Conservation (phyloP, 2,888 invertebrate species). For the Prosapia bicincta region DNA sequence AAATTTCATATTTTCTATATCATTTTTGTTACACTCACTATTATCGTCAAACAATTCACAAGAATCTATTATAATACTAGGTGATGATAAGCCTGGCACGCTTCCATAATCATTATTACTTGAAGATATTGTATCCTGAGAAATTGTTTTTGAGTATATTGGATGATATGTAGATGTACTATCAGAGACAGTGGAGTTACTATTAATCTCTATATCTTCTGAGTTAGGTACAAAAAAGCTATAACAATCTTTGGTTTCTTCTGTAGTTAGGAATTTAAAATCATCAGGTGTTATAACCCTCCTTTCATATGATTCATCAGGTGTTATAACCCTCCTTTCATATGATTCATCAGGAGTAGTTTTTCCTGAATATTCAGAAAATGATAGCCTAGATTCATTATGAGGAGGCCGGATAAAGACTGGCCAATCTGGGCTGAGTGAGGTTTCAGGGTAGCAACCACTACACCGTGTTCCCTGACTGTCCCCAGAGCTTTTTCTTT, state of each 20-base stretch:
- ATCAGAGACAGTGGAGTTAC: background rate
- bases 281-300: background rate
- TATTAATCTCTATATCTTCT: background rate
- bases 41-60: background rate
- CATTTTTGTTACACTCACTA: background rate
- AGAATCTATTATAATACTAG: background rate
- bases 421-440: slow-evolving; percentile 13
- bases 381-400: background rate
- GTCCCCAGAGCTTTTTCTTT: slow-evolving; percentile 18
- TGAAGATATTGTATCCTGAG: background rate
- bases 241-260: background rate
- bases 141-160: background rate
- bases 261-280: background rate
- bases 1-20: background rate
- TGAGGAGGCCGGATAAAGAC: background rate
- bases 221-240: background rate
- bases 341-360: background rate
- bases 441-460: slow-evolving; percentile 14
- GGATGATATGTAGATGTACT: background rate
- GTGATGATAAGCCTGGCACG: background rate
- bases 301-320: background rate
- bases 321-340: background rate
- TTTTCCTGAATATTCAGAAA: background rate
- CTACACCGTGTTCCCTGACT: slow-evolving; percentile 16
- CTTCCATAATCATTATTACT: background rate